phyloP scores from a whole-genome alignment of 2,797 vertebrate species.

The Microchirus variegatus region DNA sequence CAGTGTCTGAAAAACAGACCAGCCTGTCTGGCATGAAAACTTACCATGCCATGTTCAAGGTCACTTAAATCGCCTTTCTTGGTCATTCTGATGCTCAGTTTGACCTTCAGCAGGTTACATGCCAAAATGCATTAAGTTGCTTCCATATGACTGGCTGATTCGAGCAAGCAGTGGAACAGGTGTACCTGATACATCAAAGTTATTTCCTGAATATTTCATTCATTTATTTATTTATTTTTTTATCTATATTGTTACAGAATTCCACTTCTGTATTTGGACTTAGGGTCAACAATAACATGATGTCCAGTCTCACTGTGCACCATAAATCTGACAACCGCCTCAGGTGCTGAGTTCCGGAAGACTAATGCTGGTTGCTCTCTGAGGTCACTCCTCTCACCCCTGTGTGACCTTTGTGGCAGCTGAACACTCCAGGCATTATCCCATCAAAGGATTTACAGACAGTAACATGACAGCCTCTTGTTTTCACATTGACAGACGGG shows the following conservation, averaged over 20 bases:
- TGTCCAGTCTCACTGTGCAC: background rate
- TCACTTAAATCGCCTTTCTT: no score
- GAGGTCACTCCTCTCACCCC: slow-evolving; percentile 27
- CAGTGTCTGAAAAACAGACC: no score
- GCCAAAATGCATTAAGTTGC: no score
- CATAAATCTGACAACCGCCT: slow-evolving; percentile 32
- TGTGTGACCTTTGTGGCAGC: slow-evolving; percentile 41
- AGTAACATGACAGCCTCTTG: slow-evolving; percentile 41
- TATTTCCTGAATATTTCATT: background rate
- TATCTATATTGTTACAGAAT: background rate
- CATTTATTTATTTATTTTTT: no score
- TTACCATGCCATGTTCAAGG: no score
- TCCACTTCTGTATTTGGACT: background rate
- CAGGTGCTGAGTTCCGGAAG: slow-evolving; percentile 7
- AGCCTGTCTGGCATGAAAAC: no score
- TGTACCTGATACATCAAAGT: background rate
- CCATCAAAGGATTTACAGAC: slow-evolving; percentile 31
- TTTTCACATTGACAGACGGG: slow-evolving; percentile 46
- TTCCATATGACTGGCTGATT: no score
- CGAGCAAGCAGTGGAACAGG: no score
- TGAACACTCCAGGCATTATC: slow-evolving; percentile 26
- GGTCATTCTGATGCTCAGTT: no score
- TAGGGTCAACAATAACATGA: background rate
- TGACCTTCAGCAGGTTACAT: no score
- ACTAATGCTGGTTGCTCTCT: background rate